Conservation (phyloP, 2,113 vertebrate species). For the Clarias batrachus region DNA sequence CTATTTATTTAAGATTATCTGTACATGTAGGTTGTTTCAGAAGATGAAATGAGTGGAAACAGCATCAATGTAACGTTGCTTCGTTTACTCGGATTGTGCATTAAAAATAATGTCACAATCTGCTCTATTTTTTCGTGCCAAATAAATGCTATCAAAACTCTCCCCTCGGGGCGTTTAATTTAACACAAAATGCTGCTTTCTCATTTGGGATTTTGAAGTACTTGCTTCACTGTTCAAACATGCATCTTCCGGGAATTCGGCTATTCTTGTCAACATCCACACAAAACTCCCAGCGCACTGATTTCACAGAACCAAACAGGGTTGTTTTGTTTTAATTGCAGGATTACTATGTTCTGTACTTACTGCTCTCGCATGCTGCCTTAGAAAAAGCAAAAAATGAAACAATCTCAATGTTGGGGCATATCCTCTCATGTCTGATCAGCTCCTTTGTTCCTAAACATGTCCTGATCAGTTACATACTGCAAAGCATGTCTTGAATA, state of each 20-base stretch:
- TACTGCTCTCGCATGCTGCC: background rate
- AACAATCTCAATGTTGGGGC: background rate
- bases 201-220: background rate
- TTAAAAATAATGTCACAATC: background rate
- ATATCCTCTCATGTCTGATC: background rate
- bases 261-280: conserved; percentile 23
- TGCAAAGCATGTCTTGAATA: background rate
- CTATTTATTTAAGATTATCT: background rate
- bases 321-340: background rate
- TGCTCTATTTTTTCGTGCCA: conserved; percentile 5
- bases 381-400: background rate
- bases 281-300: background rate
- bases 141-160: background rate
- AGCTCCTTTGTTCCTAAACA: background rate
- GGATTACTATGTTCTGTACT: background rate
- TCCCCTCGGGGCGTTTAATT: background rate
- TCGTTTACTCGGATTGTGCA: background rate
- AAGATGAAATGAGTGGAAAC: background rate
- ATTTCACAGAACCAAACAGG: background rate
- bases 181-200: conserved; percentile 4
- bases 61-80: background rate
- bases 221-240: conserved; percentile 19
- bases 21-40: background rate
- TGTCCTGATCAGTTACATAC: background rate
- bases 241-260: conserved; percentile 8